These are phyloP conservation scores for Liasis olivaceus DNA, from an alignment of 2,797 vertebrate species.

Conservation along the genomic window DNA sequence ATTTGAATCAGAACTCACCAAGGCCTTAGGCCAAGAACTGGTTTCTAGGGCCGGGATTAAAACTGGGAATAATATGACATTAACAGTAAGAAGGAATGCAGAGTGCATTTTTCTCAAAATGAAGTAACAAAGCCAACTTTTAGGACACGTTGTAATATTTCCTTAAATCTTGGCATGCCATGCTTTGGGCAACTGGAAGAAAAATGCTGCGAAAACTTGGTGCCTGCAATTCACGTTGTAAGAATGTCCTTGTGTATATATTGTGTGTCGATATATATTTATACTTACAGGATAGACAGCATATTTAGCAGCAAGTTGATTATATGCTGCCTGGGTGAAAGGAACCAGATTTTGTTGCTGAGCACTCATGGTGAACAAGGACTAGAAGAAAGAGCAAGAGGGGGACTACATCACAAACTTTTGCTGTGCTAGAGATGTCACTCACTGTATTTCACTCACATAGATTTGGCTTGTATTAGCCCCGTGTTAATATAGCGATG, in stretches of 20 bases:
- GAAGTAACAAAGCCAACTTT: not conserved
- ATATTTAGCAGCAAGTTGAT: conserved; percentile 74
- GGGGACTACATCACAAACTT: not conserved
- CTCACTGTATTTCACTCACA: not conserved
- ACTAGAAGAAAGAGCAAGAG: conserved; percentile 53
- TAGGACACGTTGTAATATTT: not conserved
- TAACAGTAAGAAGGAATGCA: not conserved
- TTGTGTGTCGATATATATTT: not conserved
- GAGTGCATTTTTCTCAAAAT: not conserved
- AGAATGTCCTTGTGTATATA: not conserved
- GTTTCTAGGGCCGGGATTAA: not conserved
- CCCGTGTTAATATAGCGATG: not conserved
- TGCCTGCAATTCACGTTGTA: not conserved
- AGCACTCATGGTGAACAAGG: conserved; percentile 79
- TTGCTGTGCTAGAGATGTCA: not conserved
- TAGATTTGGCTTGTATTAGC: not conserved
- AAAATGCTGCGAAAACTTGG: not conserved
- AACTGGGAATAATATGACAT: not conserved
- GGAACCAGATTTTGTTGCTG: conserved; percentile 80
- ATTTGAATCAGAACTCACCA: not conserved
- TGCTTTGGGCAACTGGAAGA: not conserved
- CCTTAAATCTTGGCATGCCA: no score
- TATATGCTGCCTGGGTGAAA: conserved; percentile 68
- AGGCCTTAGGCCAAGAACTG: not conserved
- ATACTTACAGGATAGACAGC: conserved; percentile 77